Evolutionary conservation across 2,888 invertebrate species (phyloP).

Genomic region (Brenthis hecate): DNA sequence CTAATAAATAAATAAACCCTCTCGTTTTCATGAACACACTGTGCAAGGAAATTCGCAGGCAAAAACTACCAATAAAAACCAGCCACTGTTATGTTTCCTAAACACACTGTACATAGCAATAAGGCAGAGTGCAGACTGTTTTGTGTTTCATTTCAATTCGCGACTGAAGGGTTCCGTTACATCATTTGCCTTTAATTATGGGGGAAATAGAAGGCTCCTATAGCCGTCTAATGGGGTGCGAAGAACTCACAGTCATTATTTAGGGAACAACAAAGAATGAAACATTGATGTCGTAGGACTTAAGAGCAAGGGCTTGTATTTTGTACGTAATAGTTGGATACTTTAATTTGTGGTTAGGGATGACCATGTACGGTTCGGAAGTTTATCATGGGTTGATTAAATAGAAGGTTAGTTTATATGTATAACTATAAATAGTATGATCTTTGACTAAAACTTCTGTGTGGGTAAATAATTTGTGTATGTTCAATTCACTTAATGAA

Average conservation of each 20-base stretch:
- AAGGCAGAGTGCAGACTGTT: constrained; percentile 76
- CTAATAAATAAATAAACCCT: too few relatives aligned
- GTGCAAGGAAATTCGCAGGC: too few relatives aligned
- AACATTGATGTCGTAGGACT: constrained; percentile 19
- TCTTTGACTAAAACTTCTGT: too few relatives aligned
- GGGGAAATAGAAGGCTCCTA: constrained; percentile 41
- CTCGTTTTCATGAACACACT: too few relatives aligned
- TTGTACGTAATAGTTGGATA: constrained; percentile 2
- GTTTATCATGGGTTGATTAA: constrained; percentile 4
- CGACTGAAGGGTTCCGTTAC: constrained; percentile 55
- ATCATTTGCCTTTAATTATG: constrained; percentile 71
- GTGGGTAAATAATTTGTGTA: too few relatives aligned
- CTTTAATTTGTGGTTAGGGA: constrained; percentile 7
- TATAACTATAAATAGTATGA: background rate
- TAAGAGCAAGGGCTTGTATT: background rate
- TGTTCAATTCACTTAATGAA: too few relatives aligned
- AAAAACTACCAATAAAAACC: too few relatives aligned
- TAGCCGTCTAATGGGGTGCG: constrained; percentile 38
- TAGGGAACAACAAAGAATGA: constrained; percentile 33
- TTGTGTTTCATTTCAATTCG: constrained; percentile 67
- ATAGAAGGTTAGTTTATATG: background rate
- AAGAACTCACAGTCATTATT: constrained; percentile 35
- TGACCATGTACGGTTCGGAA: background rate
- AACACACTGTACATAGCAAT: constrained; percentile 63
- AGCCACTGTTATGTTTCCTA: background rate